Conservation (phyloP, 2,113 vertebrate genomes). For the Rattus rattus region DNA sequence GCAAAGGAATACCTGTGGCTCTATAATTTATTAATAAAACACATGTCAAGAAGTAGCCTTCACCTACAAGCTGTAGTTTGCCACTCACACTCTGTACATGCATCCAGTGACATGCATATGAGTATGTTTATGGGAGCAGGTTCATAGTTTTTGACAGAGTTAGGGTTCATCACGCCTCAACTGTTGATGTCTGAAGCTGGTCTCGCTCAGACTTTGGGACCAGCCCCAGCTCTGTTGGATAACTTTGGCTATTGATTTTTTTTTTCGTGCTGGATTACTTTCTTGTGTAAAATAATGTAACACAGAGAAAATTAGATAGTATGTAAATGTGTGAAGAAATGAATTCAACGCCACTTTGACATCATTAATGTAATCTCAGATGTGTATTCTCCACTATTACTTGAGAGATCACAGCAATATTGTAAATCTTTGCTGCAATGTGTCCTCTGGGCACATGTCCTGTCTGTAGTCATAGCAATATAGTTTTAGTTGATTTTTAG, state of each 20-base stretch:
- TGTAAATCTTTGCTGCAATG: neutral
- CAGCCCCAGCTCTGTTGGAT: fast-evolving
- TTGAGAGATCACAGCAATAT: neutral
- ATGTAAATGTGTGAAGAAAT: neutral
- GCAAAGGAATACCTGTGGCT: neutral
- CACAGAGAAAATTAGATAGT: neutral
- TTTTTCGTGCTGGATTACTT: neutral
- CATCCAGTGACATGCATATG: neutral
- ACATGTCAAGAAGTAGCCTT: neutral
- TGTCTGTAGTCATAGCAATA: neutral
- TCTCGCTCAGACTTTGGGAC: neutral
- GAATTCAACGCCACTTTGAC: neutral
- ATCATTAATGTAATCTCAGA: neutral
- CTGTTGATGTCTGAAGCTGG: neutral
- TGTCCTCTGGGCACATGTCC: neutral
- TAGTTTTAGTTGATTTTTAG: neutral
- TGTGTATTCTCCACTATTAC: neutral
- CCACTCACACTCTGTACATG: neutral
- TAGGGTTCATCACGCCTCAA: fast-evolving
- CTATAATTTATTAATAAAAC: neutral
- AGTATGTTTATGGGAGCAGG: neutral
- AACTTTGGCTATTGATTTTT: neutral
- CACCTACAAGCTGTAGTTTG: neutral
- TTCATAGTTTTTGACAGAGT: neutral
- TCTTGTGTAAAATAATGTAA: neutral